Conservation (phyloP, 2,888 invertebrate species). For the Spicauda simplicius region DNA sequence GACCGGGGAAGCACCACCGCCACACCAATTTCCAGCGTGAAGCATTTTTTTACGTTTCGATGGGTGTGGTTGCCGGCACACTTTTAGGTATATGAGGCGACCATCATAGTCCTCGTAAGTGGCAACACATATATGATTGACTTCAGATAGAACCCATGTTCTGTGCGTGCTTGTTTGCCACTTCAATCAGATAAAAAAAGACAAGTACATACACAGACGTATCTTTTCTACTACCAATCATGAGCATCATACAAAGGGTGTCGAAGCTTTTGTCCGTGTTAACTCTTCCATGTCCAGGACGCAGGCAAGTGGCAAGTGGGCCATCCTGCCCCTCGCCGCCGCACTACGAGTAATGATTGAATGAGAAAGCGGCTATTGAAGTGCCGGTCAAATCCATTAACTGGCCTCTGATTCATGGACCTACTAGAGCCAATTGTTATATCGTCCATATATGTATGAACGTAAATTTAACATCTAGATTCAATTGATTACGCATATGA, state of each 20-base stretch:
- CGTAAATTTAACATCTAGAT: background rate
- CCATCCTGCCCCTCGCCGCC: background rate
- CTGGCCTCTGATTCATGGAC: slow-evolving; percentile 5
- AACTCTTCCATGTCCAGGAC: background rate
- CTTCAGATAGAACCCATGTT: too few species aligned
- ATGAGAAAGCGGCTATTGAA: slow-evolving; percentile 16
- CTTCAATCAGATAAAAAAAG: too few species aligned
- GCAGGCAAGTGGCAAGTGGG: background rate
- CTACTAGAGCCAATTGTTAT: background rate
- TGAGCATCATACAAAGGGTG: background rate
- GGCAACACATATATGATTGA: too few species aligned
- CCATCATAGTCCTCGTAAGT: too few species aligned
- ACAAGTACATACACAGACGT: too few species aligned
- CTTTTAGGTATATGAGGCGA: too few species aligned
- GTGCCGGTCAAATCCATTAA: slow-evolving; percentile 7
- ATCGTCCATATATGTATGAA: background rate
- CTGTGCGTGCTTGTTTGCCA: too few species aligned
- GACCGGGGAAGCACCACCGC: too few species aligned
- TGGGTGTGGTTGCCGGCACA: too few species aligned
- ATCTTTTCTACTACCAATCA: too few species aligned
- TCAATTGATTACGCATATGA: background rate
- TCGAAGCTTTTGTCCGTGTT: background rate
- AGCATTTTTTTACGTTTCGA: too few species aligned
- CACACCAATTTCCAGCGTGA: too few species aligned
- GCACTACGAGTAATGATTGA: slow-evolving; percentile 14